A percentile compares a stretch with the other conserved stretches of the same genome.
These are phyloP conservation scores for Colletes gigas DNA, from an alignment of 1,140 invertebrate genomes.

Conservation along the genomic window DNA sequence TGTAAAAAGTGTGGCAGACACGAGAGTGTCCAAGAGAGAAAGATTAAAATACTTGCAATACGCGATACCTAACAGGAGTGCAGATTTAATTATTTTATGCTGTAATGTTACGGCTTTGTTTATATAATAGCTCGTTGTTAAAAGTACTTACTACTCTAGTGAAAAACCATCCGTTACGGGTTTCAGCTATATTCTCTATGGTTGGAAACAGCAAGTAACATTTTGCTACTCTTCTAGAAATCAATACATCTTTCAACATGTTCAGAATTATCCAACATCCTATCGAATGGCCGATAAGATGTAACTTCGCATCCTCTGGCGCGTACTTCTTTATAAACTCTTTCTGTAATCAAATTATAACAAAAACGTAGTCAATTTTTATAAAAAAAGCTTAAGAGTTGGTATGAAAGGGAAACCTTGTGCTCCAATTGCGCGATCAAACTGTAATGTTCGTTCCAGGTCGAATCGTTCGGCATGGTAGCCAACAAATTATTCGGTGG, in stretches of 20 bases:
- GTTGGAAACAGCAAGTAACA: slow-evolving; percentile 91
- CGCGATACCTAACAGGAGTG: slow-evolving; percentile 70
- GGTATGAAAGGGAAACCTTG: slow-evolving; percentile 81
- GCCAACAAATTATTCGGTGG: slow-evolving; percentile 78
- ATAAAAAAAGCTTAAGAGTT: slow-evolving; percentile 30
- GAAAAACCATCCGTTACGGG: slow-evolving; percentile 85
- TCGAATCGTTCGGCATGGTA: slow-evolving; percentile 78
- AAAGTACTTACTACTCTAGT: slow-evolving; percentile 79
- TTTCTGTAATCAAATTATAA: slow-evolving; percentile 71
- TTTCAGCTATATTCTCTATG: slow-evolving; percentile 88
- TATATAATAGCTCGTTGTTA: not conserved
- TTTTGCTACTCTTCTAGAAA: slow-evolving; percentile 80
- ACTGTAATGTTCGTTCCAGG: slow-evolving; percentile 83
- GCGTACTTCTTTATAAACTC: slow-evolving; percentile 88
- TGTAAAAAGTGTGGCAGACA: slow-evolving; percentile 83
- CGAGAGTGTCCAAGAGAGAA: slow-evolving; percentile 83
- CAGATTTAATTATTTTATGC: not conserved
- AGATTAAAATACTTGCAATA: slow-evolving; percentile 81
- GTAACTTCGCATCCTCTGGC: slow-evolving; percentile 85
- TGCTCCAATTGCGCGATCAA: slow-evolving; percentile 90
- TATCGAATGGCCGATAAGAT: slow-evolving; percentile 92
- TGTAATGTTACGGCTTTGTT: slow-evolving; percentile 9
- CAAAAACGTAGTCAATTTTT: not conserved
- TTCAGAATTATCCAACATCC: slow-evolving; percentile 91
- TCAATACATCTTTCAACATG: slow-evolving; percentile 83